phyloP scores from a whole-genome alignment of 2,888 invertebrate species.

The Caenorhabditis sp. region DNA sequence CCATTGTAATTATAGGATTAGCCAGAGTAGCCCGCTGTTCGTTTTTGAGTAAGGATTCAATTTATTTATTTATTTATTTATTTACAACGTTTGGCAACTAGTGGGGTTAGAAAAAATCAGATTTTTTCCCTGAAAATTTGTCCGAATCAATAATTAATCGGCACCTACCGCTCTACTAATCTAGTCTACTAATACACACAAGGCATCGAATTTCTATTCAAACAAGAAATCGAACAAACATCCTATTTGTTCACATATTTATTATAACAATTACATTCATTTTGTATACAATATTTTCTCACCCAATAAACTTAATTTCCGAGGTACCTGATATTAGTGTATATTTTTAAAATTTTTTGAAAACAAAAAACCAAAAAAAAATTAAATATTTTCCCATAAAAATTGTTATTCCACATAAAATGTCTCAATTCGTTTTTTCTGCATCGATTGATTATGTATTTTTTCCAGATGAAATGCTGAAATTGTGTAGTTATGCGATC shows the following conservation, averaged over 20 bases:
- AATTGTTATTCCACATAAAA: neutral
- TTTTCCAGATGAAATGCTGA: constrained; percentile 36
- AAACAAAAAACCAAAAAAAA: no score
- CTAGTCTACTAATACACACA: neutral
- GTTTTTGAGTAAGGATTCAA: no score
- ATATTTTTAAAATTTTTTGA: no score
- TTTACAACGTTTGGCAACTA: no score
- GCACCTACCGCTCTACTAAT: neutral
- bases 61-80: no score
- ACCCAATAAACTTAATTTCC: no score
- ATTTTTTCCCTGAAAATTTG: no score
- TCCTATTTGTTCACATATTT: neutral
- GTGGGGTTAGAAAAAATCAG: neutral
- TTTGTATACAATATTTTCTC: neutral
- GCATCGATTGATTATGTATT: constrained; percentile 8
- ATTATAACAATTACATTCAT: neutral
- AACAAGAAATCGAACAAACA: neutral
- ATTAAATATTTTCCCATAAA: neutral
- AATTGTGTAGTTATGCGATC: constrained; percentile 23
- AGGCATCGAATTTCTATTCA: neutral
- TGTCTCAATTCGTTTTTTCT: constrained; percentile 4
- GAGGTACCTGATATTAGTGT: no score
- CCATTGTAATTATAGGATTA: constrained; percentile 4
- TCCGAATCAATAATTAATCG: neutral
- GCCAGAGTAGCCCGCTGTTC: neutral